A percentile compares a stretch with the other conserved stretches of the same genome.
Conservation (phyloP, 2,797 vertebrate genomes). For the Gymnopithys bicolor region DNA sequence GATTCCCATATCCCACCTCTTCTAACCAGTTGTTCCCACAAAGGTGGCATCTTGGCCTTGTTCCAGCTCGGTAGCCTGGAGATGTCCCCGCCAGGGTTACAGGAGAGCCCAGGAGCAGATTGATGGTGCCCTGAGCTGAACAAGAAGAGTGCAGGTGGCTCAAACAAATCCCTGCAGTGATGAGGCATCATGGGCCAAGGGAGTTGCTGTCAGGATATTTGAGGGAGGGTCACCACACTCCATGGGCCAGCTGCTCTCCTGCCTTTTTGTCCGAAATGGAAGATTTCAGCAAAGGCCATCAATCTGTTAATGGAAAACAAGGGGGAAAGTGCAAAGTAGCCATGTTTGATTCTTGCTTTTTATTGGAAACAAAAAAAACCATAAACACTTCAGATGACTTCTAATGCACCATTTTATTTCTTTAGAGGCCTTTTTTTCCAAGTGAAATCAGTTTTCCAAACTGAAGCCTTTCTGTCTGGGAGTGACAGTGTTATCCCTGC, state of each 20-base stretch:
- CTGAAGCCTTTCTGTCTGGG: neutral
- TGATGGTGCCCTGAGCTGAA: neutral
- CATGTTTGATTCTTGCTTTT: neutral
- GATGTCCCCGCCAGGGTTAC: neutral
- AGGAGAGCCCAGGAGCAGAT: neutral
- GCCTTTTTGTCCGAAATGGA: neutral
- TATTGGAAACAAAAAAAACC: neutral
- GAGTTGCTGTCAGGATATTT: neutral
- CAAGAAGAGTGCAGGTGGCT: neutral
- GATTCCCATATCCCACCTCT: neutral
- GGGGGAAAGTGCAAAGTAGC: neutral
- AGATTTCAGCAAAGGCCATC: neutral
- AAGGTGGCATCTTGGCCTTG: neutral
- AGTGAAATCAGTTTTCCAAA: neutral
- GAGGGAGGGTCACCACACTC: neutral
- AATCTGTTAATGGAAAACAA: neutral
- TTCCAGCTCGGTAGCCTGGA: neutral
- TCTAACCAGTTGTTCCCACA: neutral
- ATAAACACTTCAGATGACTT: neutral
- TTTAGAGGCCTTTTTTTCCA: neutral
- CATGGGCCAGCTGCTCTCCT: fast-evolving
- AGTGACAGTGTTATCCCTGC: neutral
- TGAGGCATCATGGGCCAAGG: neutral
- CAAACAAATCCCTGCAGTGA: neutral
- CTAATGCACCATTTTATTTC: neutral